Evolutionary conservation across 2,888 invertebrate genomes (phyloP).

Genomic region (Congeria kusceri): DNA sequence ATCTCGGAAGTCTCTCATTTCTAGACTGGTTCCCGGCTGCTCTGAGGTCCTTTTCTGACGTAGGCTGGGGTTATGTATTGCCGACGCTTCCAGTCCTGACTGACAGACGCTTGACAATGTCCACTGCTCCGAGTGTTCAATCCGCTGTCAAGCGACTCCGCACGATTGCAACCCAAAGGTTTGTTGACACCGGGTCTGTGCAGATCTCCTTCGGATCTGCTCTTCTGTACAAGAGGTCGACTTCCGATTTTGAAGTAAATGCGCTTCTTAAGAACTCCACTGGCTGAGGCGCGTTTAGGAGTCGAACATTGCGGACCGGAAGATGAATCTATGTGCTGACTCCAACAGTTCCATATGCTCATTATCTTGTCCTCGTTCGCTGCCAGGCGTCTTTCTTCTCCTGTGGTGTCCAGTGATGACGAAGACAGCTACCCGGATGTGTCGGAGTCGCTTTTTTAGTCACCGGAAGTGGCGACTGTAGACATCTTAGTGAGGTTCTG

Average conservation of each 20-base stretch:
- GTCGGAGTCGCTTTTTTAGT: constrained; percentile 45
- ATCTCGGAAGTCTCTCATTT: constrained; percentile 31
- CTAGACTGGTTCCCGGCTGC: not conserved
- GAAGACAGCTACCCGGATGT: constrained; percentile 59
- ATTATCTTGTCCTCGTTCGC: constrained; percentile 57
- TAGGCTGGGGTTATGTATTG: constrained; percentile 39
- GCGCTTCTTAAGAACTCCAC: not conserved
- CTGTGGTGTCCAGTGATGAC: constrained; percentile 59
- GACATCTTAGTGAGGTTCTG: not conserved
- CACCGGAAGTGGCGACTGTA: not conserved
- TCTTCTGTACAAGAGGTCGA: constrained; percentile 34
- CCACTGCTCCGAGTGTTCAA: not conserved
- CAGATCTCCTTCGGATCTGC: not conserved
- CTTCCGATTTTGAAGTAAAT: constrained; percentile 11
- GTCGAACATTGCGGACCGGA: constrained; percentile 54
- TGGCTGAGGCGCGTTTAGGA: constrained; percentile 29
- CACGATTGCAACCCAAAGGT: not conserved
- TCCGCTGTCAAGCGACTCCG: not conserved
- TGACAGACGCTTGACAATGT: not conserved
- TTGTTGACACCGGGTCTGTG: not conserved
- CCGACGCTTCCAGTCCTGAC: constrained; percentile 43
- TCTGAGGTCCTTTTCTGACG: constrained; percentile 39
- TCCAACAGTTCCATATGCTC: constrained; percentile 54
- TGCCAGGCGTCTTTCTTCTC: constrained; percentile 55
- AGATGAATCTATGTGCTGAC: constrained; percentile 14